Conservation (phyloP, 2,113 vertebrate genomes). For the Boleophthalmus pectinirostris region DNA sequence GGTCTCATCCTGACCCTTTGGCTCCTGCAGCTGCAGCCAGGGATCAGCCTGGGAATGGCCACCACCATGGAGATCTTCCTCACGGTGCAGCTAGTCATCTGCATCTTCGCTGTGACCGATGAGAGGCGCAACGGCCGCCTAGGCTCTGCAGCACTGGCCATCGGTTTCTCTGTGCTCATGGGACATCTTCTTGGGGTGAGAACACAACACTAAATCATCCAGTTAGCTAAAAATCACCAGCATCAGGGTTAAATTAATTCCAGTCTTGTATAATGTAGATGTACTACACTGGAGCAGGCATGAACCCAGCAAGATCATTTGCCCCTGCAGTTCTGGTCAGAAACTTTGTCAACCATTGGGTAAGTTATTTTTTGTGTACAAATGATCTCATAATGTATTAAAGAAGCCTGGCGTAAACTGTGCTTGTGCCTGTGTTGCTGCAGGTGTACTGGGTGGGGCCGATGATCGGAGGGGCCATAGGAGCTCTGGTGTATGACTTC, state of each 20-base stretch:
- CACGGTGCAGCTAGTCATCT: slow-evolving; percentile 91
- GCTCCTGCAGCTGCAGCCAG: slow-evolving; percentile 82
- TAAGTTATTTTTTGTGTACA: slow-evolving; percentile 67
- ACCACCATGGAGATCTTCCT: slow-evolving; percentile 92
- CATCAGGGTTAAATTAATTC: background rate
- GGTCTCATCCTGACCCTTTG: background rate
- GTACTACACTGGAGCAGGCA: slow-evolving; percentile 92
- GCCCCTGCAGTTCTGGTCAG: slow-evolving; percentile 90
- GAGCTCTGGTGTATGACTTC: slow-evolving; percentile 90
- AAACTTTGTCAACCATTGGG: slow-evolving; percentile 96
- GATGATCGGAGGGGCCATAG: slow-evolving; percentile 86
- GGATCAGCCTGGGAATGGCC: slow-evolving; percentile 90
- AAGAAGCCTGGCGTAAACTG: slow-evolving; percentile 6
- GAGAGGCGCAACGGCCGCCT: slow-evolving; percentile 87
- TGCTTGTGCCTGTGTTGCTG: slow-evolving; percentile 6
- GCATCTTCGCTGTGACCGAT: slow-evolving; percentile 90
- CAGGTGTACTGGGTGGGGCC: slow-evolving; percentile 96
- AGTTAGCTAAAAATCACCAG: background rate
- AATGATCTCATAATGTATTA: background rate
- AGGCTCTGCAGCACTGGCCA: slow-evolving; percentile 86
- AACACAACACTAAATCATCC: background rate
- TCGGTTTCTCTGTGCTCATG: slow-evolving; percentile 91
- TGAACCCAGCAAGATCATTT: slow-evolving; percentile 96
- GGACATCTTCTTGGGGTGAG: slow-evolving; percentile 97
- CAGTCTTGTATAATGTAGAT: slow-evolving; percentile 73